Conservation (phyloP, 2,113 vertebrate species). For the Noctilio leporinus region DNA sequence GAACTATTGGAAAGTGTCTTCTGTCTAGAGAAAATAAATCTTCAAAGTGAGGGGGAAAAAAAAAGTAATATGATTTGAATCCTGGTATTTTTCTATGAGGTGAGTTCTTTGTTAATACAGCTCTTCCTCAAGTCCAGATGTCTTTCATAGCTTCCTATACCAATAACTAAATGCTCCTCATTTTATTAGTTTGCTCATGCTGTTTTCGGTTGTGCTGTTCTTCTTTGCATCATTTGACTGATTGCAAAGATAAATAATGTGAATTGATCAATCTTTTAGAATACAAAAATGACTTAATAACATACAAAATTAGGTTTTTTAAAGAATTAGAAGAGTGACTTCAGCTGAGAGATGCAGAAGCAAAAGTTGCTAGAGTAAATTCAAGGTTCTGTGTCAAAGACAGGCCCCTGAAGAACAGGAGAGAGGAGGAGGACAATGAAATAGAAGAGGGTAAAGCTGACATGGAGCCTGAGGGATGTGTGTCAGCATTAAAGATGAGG, state of each 20-base stretch:
- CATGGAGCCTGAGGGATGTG: background rate
- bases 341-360: background rate
- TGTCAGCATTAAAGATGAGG: background rate
- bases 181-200: background rate
- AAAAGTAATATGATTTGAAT: background rate
- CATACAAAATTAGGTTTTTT: background rate
- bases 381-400: background rate
- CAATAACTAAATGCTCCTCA: background rate
- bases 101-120: background rate
- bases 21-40: background rate
- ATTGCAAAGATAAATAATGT: background rate
- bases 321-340: background rate
- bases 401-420: too few relatives aligned
- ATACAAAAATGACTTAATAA: background rate
- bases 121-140: background rate
- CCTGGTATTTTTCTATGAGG: background rate
- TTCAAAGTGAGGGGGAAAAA: background rate
- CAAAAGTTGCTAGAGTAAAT: background rate
- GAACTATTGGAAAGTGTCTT: background rate
- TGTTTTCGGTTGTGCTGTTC: background rate
- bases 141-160: background rate
- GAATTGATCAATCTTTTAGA: background rate
- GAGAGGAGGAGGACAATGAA: background rate
- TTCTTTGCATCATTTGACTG: background rate
- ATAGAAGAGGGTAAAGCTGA: background rate